Percentiles rank a stretch among this genome's conserved stretches.
These are phyloP conservation scores for Ancistrus triradiatus DNA, from an alignment of 2,113 vertebrate species.

Conservation along the genomic window DNA sequence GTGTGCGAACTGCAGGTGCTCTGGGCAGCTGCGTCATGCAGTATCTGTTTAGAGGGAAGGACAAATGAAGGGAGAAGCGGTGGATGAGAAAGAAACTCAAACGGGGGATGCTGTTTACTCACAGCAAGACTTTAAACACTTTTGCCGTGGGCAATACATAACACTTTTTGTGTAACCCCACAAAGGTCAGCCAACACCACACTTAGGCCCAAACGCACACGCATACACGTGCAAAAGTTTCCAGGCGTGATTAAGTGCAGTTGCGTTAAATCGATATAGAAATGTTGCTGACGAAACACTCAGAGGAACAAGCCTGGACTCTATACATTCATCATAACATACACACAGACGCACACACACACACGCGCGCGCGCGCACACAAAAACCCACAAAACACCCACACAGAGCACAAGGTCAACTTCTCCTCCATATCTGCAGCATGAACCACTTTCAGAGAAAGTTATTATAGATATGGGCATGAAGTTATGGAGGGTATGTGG, in stretches of 20 bases:
- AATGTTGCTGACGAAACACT: slow-evolving; percentile 44
- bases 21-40: slow-evolving; percentile 50
- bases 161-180: neutral
- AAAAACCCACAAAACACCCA: slow-evolving; percentile 13
- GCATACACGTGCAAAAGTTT: neutral
- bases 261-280: slow-evolving; percentile 40
- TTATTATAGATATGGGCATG: no score
- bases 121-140: slow-evolving; percentile 2
- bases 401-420: slow-evolving; percentile 35
- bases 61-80: slow-evolving; percentile 7
- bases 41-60: slow-evolving; percentile 32
- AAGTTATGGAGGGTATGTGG: slow-evolving; percentile 32
- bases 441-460: slow-evolving; percentile 15
- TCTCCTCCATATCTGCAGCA: slow-evolving; percentile 29
- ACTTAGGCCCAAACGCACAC: slow-evolving; percentile 6
- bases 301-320: slow-evolving; percentile 21
- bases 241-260: slow-evolving; percentile 39
- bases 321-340: slow-evolving; percentile 42
- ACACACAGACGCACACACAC: slow-evolving; percentile 24
- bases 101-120: slow-evolving; percentile 1
- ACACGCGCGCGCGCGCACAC: slow-evolving; percentile 11
- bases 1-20: slow-evolving; percentile 53
- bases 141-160: slow-evolving; percentile 6
- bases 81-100: slow-evolving; percentile 14
- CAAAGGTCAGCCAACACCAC: slow-evolving; percentile 6